A percentile compares a stretch with the other conserved stretches of the same genome.
These are phyloP conservation scores for Accipiter cooperii DNA, from an alignment of 2,113 vertebrate species.

Conservation along the genomic window DNA sequence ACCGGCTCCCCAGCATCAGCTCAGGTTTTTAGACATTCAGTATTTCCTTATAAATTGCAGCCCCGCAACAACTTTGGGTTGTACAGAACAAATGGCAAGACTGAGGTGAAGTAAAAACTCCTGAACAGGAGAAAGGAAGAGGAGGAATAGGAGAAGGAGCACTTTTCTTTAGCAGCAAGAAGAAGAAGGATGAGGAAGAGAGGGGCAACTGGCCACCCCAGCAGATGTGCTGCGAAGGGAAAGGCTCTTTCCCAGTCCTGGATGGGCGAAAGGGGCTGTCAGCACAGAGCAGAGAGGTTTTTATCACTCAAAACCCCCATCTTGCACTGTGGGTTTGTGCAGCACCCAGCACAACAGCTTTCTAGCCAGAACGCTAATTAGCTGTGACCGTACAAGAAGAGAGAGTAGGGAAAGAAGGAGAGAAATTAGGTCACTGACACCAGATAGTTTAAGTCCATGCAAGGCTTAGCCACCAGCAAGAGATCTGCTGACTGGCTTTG, in stretches of 20 bases:
- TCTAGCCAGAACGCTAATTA: neutral
- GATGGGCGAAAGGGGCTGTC: neutral
- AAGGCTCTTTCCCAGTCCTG: neutral
- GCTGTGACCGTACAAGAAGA: neutral
- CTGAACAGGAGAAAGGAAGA: neutral
- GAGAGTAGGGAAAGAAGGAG: neutral
- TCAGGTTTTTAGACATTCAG: neutral
- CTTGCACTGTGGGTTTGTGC: neutral
- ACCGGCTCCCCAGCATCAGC: neutral
- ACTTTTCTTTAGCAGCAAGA: neutral
- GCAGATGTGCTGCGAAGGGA: fast-evolving
- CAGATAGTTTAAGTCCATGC: neutral
- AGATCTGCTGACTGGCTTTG: neutral
- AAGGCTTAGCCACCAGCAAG: neutral
- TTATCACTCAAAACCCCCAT: neutral
- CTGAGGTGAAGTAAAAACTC: neutral
- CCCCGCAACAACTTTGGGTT: neutral
- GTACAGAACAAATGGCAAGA: neutral
- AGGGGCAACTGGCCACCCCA: neutral
- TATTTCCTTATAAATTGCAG: neutral
- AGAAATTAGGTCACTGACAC: neutral
- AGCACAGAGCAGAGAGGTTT: neutral
- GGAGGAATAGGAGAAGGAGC: neutral
- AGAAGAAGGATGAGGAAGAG: neutral
- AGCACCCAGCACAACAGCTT: neutral